These are phyloP conservation scores for Axinella damicornis DNA, from an alignment of 37 sponge, comb jelly and placozoan genomes.

Conservation along the genomic window DNA sequence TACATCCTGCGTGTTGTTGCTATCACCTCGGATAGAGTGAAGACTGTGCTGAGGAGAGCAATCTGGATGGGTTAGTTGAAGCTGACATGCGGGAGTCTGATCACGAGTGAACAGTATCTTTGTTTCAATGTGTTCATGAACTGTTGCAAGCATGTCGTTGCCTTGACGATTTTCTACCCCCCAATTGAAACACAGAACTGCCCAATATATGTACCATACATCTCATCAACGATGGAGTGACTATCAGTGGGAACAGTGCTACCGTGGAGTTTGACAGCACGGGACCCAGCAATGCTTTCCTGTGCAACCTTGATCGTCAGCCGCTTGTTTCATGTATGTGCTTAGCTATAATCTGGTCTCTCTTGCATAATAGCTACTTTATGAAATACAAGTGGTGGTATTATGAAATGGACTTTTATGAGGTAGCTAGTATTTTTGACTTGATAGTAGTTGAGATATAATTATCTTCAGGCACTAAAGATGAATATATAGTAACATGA, in stretches of 20 bases:
- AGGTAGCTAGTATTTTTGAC: too few relatives aligned
- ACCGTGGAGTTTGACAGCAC: not conserved
- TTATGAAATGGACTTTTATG: too few relatives aligned
- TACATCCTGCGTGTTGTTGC: slow-evolving; percentile 12
- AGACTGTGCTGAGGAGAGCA: not conserved
- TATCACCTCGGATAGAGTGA: not conserved
- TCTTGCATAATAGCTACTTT: too few relatives aligned
- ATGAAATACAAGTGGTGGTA: too few relatives aligned
- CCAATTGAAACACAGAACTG: slow-evolving; percentile 2
- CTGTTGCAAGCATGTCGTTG: too few relatives aligned
- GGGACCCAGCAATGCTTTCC: not conserved
- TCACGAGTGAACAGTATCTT: not conserved
- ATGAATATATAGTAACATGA: too few relatives aligned
- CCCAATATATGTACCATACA: not conserved
- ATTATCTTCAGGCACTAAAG: too few relatives aligned
- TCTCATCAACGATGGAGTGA: slow-evolving; percentile 8
- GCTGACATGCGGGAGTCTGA: not conserved
- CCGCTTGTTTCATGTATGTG: not conserved
- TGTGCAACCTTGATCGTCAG: not conserved
- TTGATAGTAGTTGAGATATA: too few relatives aligned
- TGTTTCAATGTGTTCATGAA: too few relatives aligned
- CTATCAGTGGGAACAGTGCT: slow-evolving; percentile 13
- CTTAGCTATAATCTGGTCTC: not conserved
- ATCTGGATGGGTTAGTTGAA: not conserved
- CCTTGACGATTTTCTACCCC: not conserved